Conservation (phyloP, 2,888 invertebrate species). For the Caradrina kadenii region DNA sequence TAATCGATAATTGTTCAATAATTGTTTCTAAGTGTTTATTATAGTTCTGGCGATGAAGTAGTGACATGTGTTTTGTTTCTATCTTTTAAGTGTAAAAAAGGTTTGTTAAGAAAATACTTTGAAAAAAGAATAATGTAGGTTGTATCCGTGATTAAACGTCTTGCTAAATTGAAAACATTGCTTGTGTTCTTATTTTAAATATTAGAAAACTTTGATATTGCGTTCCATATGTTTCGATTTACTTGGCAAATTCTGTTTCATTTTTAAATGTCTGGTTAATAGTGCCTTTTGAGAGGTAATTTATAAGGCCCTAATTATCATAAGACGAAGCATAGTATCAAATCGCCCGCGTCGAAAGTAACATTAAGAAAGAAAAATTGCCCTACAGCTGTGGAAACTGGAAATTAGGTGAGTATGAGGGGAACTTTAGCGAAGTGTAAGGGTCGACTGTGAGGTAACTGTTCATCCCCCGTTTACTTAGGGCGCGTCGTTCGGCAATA, state of each 20-base stretch:
- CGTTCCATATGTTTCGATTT: too few relatives aligned
- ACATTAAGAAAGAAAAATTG: conserved; percentile 25
- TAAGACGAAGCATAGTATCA: not conserved
- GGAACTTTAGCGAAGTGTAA: conserved; percentile 21
- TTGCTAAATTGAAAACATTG: too few relatives aligned
- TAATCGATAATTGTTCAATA: conserved; percentile 7
- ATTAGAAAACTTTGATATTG: too few relatives aligned
- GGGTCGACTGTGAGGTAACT: conserved; percentile 24
- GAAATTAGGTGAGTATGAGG: conserved; percentile 35
- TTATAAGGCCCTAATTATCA: not conserved
- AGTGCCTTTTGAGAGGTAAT: too few relatives aligned
- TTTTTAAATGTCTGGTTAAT: too few relatives aligned
- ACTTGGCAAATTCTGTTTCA: too few relatives aligned
- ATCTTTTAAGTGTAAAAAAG: too few relatives aligned
- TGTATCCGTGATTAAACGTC: too few relatives aligned
- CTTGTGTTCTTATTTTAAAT: too few relatives aligned
- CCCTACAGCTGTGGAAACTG: conserved; percentile 21
- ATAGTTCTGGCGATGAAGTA: conserved; percentile 15
- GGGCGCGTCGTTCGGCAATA: conserved; percentile 12
- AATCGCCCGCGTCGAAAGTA: conserved; percentile 13
- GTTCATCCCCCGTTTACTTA: conserved; percentile 8
- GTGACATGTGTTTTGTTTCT: too few relatives aligned
- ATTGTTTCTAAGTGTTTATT: conserved; percentile 4
- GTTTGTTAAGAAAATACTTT: too few relatives aligned
- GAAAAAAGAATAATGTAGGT: not conserved